These are phyloP conservation scores for Capra hircus DNA, from an alignment of 2,113 vertebrate genomes.

Conservation along the genomic window DNA sequence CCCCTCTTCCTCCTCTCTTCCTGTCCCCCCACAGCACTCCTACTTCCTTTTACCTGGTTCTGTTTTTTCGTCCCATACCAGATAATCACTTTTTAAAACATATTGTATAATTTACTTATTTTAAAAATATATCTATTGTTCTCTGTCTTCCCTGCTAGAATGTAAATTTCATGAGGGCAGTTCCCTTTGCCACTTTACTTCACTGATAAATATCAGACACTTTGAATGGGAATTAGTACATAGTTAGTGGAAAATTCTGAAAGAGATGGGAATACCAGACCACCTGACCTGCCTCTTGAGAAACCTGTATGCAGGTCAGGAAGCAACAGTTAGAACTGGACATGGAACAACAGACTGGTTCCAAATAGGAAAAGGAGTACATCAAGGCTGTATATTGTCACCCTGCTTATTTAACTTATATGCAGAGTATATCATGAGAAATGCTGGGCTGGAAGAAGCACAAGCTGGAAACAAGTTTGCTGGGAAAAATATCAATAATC, in stretches of 20 bases:
- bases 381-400: no score
- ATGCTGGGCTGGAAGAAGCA: no score
- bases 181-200: not conserved
- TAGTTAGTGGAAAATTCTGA: not conserved
- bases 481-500: no score
- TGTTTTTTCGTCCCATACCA: accelerated
- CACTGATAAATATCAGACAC: not conserved
- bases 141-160: not conserved
- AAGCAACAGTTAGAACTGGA: no score
- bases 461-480: no score
- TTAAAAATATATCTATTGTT: not conserved
- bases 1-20: not conserved
- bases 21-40: not conserved
- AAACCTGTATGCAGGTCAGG: no score
- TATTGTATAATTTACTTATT: not conserved
- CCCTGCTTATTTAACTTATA: no score
- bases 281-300: no score
- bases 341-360: no score
- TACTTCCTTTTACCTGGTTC: not conserved
- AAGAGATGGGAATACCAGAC: no score
- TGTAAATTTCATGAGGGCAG: not conserved
- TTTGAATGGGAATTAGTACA: not conserved
- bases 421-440: no score
- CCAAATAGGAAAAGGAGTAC: no score
- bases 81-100: not conserved